Base-by-base conservation (phyloP, 2,113 vertebrate species). In the Phalacrocorax carbo region DNA sequence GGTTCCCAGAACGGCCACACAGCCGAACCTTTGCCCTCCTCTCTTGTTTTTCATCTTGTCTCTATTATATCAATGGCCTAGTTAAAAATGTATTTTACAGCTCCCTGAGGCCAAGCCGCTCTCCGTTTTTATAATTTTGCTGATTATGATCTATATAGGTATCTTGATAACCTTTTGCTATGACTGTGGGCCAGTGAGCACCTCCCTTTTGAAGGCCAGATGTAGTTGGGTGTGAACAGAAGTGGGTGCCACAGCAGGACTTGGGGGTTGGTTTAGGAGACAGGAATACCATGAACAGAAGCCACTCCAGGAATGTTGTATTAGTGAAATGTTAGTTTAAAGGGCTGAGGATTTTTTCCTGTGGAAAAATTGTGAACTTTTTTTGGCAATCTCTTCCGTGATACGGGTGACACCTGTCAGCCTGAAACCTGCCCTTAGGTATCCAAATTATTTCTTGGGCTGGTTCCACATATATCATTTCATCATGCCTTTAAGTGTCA, bases 11-110 rank as follows among this genome's bases (percentile, higher is more conserved):
- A 97, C 20, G 89, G 94, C 78, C 82, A 80, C 57, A 69, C 42
- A 86, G 66, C 52, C 1, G 0, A 96, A 94, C 90, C 84, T 92
- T 84, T 96, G 92, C 86, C 69, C 84, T 88, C 68, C 54, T 82
- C 76, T 79, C 79, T 94, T 96, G 91, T 96, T 94, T 82, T 91
- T 93, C 88, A 94, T 95, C 76, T 88, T 64, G 61, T 76, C 76
- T 82, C 64, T 95, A 17, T 84, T 93, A 26, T 92, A 94, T 72
- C 89, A 83, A 66, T 82, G 81, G 90, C 70, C 93, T 93, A 95
- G 88, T 80, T 89, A 94, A 93, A 95, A 92, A 85, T 34, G 68
- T 79, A 57, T 86, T 94, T 88, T 86, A 82, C 62, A 71, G 44
- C 89, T 91, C 4, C 3, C 65, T 34, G 85, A 72, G 91, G 87